Percentiles rank a stretch among this genome's conserved stretches.
These are phyloP conservation scores for Anguilla anguilla DNA, from an alignment of 2,797 vertebrate genomes.

Conservation along the genomic window DNA sequence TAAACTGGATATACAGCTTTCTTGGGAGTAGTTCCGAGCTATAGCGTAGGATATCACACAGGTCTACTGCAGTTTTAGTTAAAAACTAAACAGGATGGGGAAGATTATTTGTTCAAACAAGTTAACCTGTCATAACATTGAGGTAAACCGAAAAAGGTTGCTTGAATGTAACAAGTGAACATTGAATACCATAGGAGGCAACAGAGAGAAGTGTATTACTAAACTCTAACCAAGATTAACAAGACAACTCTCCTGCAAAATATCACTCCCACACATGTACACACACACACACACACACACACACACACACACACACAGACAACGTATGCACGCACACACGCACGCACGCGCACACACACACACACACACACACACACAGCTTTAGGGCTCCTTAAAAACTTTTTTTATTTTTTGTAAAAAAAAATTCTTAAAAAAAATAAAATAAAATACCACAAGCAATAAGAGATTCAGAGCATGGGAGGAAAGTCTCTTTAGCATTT, in stretches of 20 bases:
- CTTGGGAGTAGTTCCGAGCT: not conserved
- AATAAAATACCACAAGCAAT: not conserved
- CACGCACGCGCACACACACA: too few species aligned
- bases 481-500: not conserved
- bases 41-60: not conserved
- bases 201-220: not conserved
- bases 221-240: not conserved
- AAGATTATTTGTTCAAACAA: not conserved
- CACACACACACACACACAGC: too few species aligned
- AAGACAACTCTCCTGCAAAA: not conserved
- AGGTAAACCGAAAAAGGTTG: not conserved
- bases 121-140: not conserved
- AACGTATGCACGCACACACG: not conserved
- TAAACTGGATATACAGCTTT: not conserved
- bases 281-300: not conserved
- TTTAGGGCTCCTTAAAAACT: too few species aligned
- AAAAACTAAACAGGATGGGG: not conserved
- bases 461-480: not conserved
- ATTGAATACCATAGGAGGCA: not conserved
- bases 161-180: not conserved
- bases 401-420: not conserved
- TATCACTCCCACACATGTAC: too few species aligned
- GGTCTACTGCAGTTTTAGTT: not conserved
- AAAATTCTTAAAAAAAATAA: not conserved
- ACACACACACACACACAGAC: not conserved